Percentiles rank a stretch among this genome's conserved stretches.
These are phyloP conservation scores for Protomyctophum bolini DNA, from an alignment of 2,113 vertebrate species.

Conservation along the genomic window DNA sequence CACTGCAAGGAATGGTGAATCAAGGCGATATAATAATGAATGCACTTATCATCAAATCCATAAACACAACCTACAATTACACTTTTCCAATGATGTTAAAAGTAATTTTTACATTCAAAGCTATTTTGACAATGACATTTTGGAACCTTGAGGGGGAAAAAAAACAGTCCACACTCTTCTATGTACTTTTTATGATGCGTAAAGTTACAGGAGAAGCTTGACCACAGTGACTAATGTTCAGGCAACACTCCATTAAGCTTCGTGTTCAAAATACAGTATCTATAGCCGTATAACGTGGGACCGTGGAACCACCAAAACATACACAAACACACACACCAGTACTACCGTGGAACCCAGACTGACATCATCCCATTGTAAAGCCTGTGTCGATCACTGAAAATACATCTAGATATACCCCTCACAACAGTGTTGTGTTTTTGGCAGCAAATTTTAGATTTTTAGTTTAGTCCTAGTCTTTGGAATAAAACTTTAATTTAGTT, in stretches of 20 bases:
- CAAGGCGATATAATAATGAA: conserved; percentile 60
- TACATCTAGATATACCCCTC: too few relatives aligned
- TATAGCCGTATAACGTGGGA: conserved; percentile 33
- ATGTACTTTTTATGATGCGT: conserved; percentile 26
- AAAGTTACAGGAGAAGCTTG: conserved; percentile 44
- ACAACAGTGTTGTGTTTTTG: too few relatives aligned
- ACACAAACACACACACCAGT: conserved; percentile 49
- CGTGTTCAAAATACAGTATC: conserved; percentile 49
- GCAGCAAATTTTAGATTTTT: too few relatives aligned
- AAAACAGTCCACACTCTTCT: conserved; percentile 39
- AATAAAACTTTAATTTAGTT: too few relatives aligned
- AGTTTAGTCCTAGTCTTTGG: too few relatives aligned
- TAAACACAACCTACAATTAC: conserved; percentile 63
- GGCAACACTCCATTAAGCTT: conserved; percentile 53
- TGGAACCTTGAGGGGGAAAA: conserved; percentile 39
- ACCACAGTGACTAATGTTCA: conserved; percentile 55
- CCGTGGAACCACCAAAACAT: conserved; percentile 48
- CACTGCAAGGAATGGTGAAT: conserved; percentile 66
- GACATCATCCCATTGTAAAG: conserved; percentile 14
- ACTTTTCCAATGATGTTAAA: conserved; percentile 62
- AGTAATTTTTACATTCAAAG: conserved; percentile 68
- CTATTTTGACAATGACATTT: conserved; percentile 63
- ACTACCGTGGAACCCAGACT: conserved; percentile 33
- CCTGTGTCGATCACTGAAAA: too few relatives aligned
- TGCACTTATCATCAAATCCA: conserved; percentile 59